Evolutionary conservation across 2,797 vertebrate genomes (phyloP), one percentile per base, ranked within the genome.

Genomic region (Lateolabrax maculatus): DNA sequence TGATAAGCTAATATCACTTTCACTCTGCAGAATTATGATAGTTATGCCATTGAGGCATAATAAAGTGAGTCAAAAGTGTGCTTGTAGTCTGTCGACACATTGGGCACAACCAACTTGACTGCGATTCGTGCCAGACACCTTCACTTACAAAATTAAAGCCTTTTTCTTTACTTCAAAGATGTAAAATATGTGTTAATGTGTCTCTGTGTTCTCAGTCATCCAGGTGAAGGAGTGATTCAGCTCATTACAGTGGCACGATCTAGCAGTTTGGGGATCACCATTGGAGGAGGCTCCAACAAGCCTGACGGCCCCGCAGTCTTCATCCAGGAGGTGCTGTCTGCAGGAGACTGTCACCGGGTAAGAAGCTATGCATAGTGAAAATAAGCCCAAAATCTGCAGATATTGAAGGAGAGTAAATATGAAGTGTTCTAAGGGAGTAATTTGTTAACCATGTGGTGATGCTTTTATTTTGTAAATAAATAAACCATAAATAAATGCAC

Each of bases 281-380:
- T 98, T 7, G 92, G 95, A 16, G 97, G 97, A 55, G 97, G 97
- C 63, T 95, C 96, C 69, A 98, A 98, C 93, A 90, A 91, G 56
- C 94, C 96, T 0, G 96, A 98, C 0, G 97, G 97, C 9, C 97
- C 97, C 0, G 96, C 96, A 3, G 88, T 98, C 68, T 98, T 96
- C 71, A 95, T 98, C 75, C 96, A 97, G 84, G 97, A 98, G 77
- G 93, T 98, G 46, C 80, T 95, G 70, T 95, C 95, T 10, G 97
- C 96, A 37, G 97, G 96, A 63, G 97, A 98, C 89, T 97, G 96
- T 75, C 96, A 96, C 83, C 94, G 92, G 94, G 97, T 98, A 87
- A 95, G 95, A 23, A 55, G 41, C 4, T 0, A 68, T 11, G 1
- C 13, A n/a, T 1, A 9, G 39, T 25, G 0, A 46, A n/a, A 29